Percentiles rank a stretch among this genome's conserved stretches.
phyloP scores from a whole-genome alignment of 2,797 vertebrate genomes.

The Brachyalestes nurse region DNA sequence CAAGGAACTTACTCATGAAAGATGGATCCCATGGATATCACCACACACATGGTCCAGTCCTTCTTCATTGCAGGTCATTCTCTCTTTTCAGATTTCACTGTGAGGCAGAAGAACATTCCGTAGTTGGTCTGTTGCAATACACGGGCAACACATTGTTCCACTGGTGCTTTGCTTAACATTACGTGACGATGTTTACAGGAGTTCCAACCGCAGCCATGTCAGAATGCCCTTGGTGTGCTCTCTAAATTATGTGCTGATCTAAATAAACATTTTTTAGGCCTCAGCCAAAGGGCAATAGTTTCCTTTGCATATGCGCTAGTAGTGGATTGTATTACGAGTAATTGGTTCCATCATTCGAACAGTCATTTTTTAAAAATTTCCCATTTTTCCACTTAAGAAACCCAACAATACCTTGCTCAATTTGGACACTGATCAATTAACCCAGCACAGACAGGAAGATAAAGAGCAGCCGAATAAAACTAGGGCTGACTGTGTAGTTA shows the following conservation, averaged over 20 bases:
- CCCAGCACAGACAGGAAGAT: background rate
- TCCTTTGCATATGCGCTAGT: constrained; percentile 36
- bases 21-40: background rate
- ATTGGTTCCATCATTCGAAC: constrained; percentile 54
- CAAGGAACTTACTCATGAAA: background rate
- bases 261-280: constrained; percentile 75
- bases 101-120: background rate
- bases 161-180: constrained; percentile 64
- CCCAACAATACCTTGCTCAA: constrained; percentile 20
- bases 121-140: constrained; percentile 55
- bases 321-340: constrained; percentile 37
- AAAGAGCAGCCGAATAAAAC: background rate
- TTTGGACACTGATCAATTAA: background rate
- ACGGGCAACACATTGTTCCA: constrained; percentile 58
- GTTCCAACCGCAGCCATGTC: constrained; percentile 49
- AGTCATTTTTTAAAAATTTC: constrained; percentile 59
- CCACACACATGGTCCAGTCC: background rate
- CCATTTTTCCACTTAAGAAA: constrained; percentile 38
- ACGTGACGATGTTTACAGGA: constrained; percentile 74
- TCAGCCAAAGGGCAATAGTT: constrained; percentile 66
- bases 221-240: constrained; percentile 75
- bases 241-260: constrained; percentile 71
- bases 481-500: background rate
- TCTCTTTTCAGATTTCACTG: background rate
- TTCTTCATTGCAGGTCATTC: background rate